Evolutionary conservation across 1,140 invertebrate genomes (phyloP).

Genomic region (Macrosteles quadrilineatus): DNA sequence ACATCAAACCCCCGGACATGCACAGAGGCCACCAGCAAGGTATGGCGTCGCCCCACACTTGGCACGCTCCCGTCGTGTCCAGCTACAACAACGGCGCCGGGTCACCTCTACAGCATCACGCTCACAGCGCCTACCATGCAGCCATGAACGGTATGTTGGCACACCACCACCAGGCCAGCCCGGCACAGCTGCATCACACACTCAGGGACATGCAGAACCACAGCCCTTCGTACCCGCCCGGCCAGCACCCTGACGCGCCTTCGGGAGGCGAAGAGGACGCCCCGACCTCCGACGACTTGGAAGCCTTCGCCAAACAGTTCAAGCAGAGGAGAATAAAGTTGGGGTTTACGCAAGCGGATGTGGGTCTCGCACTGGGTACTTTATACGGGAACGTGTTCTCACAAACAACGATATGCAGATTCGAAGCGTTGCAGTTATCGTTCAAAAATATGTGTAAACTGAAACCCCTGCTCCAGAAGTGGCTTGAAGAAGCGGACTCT

Average conservation of each 20-base stretch:
- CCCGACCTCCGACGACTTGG: constrained; percentile 97
- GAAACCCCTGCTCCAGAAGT: constrained; percentile 97
- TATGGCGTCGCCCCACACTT: constrained; percentile 72
- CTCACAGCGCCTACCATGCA: constrained; percentile 64
- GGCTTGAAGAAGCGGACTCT: constrained; percentile 98
- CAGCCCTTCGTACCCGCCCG: constrained; percentile 63
- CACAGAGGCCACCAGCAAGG: constrained; percentile 52
- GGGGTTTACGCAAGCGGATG: constrained; percentile 98
- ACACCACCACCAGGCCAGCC: constrained; percentile 64
- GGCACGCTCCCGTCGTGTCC: constrained; percentile 82
- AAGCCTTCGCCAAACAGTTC: constrained; percentile 99
- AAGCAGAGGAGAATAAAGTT: constrained; percentile 99
- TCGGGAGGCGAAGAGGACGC: constrained; percentile 87
- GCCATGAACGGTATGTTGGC: constrained; percentile 82
- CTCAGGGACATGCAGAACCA: constrained; percentile 58
- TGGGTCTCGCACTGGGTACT: constrained; percentile 95
- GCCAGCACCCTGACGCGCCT: constrained; percentile 60
- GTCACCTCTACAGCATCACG: constrained; percentile 75
- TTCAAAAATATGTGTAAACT: constrained; percentile 99
- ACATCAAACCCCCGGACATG: constrained; percentile 54
- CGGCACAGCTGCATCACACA: constrained; percentile 70
- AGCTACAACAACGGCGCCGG: constrained; percentile 68
- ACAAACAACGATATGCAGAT: constrained; percentile 99
- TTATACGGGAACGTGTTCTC: constrained; percentile 99
- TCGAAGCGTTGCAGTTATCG: constrained; percentile 97